These are phyloP conservation scores for Nasonia giraulti DNA, from an alignment of 1,140 invertebrate genomes.

Conservation along the genomic window DNA sequence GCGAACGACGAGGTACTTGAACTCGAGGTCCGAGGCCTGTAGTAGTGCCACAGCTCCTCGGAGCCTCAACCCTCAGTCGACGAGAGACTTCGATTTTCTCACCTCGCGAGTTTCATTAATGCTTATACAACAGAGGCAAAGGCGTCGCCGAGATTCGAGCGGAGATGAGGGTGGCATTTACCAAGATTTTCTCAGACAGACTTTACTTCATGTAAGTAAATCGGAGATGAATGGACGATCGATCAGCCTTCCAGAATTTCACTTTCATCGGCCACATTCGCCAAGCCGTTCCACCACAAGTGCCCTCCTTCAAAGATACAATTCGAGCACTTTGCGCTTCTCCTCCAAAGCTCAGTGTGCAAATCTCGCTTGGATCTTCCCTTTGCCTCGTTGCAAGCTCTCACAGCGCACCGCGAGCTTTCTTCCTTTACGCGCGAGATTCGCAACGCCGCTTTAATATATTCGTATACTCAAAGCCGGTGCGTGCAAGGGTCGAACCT, in stretches of 20 bases:
- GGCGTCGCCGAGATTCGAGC: not conserved
- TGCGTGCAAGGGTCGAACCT: not conserved
- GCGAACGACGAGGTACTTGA: not conserved
- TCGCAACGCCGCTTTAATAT: too few species aligned
- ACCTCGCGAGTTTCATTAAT: not conserved
- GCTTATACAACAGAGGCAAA: too few species aligned
- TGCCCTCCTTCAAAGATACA: constrained; percentile 8
- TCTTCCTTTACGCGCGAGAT: too few species aligned
- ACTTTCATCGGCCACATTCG: not conserved
- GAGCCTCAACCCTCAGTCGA: not conserved
- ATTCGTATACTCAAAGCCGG: too few species aligned
- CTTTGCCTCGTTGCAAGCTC: too few species aligned
- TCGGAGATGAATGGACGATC: not conserved
- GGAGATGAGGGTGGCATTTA: not conserved
- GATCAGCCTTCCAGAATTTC: not conserved
- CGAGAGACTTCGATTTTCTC: not conserved
- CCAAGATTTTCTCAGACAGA: too few species aligned
- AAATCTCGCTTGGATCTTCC: too few species aligned
- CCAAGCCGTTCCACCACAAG: not conserved
- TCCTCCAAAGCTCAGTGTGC: not conserved
- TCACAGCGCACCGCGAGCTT: not conserved
- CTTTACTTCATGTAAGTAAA: too few species aligned
- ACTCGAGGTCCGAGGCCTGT: not conserved
- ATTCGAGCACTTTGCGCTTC: constrained; percentile 19
- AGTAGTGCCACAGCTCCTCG: not conserved